These are phyloP conservation scores for Sebastes steindachneri DNA, from an alignment of 2,797 vertebrate species.

Conservation along the genomic window DNA sequence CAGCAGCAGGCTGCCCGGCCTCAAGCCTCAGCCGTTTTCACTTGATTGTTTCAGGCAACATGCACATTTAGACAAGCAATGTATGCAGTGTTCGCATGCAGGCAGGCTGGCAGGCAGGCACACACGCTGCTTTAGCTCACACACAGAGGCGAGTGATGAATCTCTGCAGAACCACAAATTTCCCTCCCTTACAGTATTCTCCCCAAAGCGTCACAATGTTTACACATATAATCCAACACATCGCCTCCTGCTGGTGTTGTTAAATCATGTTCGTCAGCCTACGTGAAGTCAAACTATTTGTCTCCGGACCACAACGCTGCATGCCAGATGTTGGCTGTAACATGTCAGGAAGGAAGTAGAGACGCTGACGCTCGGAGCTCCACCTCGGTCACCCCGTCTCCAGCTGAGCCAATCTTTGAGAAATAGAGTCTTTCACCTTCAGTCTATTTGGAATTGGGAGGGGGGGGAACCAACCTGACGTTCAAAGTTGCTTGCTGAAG, in stretches of 20 bases:
- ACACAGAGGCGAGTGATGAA: conserved; percentile 37
- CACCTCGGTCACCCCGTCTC: conserved; percentile 41
- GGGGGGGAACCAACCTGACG: conserved; percentile 56
- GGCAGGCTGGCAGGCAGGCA: conserved; percentile 19
- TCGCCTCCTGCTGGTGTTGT: not conserved
- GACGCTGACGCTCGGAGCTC: conserved; percentile 3
- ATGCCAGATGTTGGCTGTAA: conserved; percentile 37
- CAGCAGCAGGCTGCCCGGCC: conserved; percentile 69
- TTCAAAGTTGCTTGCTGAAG: conserved; percentile 68
- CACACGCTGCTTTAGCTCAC: conserved; percentile 13
- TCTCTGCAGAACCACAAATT: conserved; percentile 35
- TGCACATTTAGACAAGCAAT: conserved; percentile 55
- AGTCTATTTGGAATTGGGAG: conserved; percentile 66
- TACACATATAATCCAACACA: conserved; percentile 19
- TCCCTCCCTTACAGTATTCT: not conserved
- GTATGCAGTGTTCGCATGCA: conserved; percentile 47
- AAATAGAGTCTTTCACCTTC: conserved; percentile 76
- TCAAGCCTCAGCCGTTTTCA: conserved; percentile 61
- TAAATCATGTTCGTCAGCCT: conserved; percentile 20
- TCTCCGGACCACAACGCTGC: not conserved
- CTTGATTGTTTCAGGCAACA: conserved; percentile 73
- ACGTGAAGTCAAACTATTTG: conserved; percentile 1
- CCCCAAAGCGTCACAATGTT: conserved; percentile 11
- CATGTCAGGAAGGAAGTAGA: conserved; percentile 35
- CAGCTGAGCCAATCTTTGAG: conserved; percentile 53